These are phyloP conservation scores for Coelinius sp. DNA, from an alignment of 2,888 invertebrate species.

Conservation along the genomic window DNA sequence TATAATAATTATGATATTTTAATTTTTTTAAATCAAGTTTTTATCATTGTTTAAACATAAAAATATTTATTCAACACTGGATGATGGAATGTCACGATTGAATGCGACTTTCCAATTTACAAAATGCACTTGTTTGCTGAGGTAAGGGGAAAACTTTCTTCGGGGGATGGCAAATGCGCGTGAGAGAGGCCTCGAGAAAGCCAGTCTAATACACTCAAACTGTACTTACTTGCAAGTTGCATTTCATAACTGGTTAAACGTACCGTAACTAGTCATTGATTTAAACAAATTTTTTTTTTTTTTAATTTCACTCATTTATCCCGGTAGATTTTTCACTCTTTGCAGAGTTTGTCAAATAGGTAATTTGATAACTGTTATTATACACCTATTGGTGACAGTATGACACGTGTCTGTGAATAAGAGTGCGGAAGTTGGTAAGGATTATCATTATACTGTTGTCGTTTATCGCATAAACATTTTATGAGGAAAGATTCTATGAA, in stretches of 20 bases:
- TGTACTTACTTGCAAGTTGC: slow-evolving; percentile 54
- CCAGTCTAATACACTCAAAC: slow-evolving; percentile 54
- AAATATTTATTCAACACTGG: neutral
- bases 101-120: slow-evolving; percentile 62
- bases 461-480: no score
- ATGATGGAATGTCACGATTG: slow-evolving; percentile 29
- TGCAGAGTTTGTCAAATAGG: neutral
- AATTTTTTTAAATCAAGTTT: no score
- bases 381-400: neutral
- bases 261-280: slow-evolving; percentile 56
- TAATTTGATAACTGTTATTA: slow-evolving; percentile 15
- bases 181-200: slow-evolving; percentile 62
- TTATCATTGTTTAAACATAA: no score
- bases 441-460: neutral
- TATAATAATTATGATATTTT: no score
- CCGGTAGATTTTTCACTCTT: neutral
- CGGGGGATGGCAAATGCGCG: slow-evolving; percentile 50
- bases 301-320: neutral
- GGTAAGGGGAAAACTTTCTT: slow-evolving; percentile 64
- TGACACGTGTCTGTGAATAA: neutral
- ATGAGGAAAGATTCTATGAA: neutral
- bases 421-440: neutral
- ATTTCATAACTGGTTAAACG: slow-evolving; percentile 69
- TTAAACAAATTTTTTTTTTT: neutral
- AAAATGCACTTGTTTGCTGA: slow-evolving; percentile 60